Conservation (phyloP, 2,888 invertebrate genomes). For the Caenorhabditis drosophilae region DNA sequence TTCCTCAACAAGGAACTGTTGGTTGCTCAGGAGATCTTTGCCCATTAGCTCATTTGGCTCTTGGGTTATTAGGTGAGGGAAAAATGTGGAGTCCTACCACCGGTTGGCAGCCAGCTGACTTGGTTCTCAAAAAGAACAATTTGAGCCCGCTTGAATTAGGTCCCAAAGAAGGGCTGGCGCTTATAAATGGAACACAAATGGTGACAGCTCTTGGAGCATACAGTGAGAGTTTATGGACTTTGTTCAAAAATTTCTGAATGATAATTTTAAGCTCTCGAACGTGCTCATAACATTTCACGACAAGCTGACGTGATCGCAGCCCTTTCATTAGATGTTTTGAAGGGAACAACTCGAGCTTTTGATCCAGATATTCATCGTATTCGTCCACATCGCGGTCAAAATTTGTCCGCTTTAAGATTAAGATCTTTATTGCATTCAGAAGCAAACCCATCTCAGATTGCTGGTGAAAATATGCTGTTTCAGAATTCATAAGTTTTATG, state of each 20-base stretch:
- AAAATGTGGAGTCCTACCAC: conserved; percentile 59
- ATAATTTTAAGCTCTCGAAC: conserved; percentile 73
- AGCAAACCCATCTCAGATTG: conserved; percentile 76
- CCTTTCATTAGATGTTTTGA: conserved; percentile 76
- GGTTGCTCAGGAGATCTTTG: conserved; percentile 78
- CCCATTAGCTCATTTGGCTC: conserved; percentile 76
- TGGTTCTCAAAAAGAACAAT: conserved; percentile 73
- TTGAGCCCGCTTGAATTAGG: conserved; percentile 74
- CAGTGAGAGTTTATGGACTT: conserved; percentile 70
- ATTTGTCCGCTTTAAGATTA: conserved; percentile 74
- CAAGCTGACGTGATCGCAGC: conserved; percentile 78
- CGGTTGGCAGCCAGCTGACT: conserved; percentile 63
- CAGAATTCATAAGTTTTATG: neutral
- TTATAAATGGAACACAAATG: conserved; percentile 78
- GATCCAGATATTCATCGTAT: conserved; percentile 76
- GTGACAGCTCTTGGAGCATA: conserved; percentile 77
- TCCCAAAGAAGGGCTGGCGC: conserved; percentile 76
- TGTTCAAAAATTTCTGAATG: too few relatives aligned
- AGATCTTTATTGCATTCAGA: conserved; percentile 76
- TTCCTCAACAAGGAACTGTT: conserved; percentile 78
- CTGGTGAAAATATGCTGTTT: conserved; percentile 70
- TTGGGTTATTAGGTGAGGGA: conserved; percentile 78
- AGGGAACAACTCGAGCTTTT: conserved; percentile 77
- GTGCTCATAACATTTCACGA: conserved; percentile 74
- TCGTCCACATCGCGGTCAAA: conserved; percentile 77